These are phyloP conservation scores for Gephyroberyx darwinii DNA, from an alignment of 2,797 vertebrate genomes.

Conservation along the genomic window DNA sequence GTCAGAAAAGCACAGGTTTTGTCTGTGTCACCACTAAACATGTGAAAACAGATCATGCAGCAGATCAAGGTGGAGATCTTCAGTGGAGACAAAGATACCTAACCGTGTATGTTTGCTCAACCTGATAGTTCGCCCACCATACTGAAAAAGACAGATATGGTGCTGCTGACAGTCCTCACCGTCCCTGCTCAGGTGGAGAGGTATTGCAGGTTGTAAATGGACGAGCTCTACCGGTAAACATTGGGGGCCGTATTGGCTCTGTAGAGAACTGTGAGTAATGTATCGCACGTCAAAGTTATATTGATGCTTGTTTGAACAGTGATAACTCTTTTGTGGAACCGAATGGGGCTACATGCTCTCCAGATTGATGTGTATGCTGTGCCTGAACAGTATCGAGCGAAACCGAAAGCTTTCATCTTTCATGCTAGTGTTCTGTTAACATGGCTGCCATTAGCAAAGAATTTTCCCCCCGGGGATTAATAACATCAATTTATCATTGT, in stretches of 20 bases:
- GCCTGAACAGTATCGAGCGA: background rate
- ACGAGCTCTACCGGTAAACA: constrained; percentile 36
- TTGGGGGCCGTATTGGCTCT: constrained; percentile 16
- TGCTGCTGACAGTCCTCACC: constrained; percentile 47
- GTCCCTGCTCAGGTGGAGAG: constrained; percentile 14
- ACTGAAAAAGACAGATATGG: constrained; percentile 43
- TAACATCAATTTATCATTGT: background rate
- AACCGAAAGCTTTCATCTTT: background rate
- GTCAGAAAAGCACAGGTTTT: constrained; percentile 37
- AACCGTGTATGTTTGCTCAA: constrained; percentile 63
- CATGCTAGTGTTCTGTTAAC: background rate
- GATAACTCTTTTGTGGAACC: background rate
- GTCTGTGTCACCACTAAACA: constrained; percentile 6
- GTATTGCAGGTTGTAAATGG: constrained; percentile 7
- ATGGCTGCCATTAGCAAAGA: background rate
- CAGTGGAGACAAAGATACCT: constrained; percentile 26
- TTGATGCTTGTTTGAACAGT: constrained; percentile 17
- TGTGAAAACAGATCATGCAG: constrained; percentile 32
- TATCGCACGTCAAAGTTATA: background rate
- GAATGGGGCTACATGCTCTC: background rate
- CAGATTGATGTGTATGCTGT: background rate
- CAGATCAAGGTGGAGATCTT: background rate
- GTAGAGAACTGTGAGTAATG: background rate
- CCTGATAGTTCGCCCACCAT: constrained; percentile 29
- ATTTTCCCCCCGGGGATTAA: no score